Percentiles rank a stretch among this genome's conserved stretches.
Evolutionary conservation across 2,113 vertebrate genomes (phyloP).

Genomic region (Cyprinodon brontotheroides): DNA sequence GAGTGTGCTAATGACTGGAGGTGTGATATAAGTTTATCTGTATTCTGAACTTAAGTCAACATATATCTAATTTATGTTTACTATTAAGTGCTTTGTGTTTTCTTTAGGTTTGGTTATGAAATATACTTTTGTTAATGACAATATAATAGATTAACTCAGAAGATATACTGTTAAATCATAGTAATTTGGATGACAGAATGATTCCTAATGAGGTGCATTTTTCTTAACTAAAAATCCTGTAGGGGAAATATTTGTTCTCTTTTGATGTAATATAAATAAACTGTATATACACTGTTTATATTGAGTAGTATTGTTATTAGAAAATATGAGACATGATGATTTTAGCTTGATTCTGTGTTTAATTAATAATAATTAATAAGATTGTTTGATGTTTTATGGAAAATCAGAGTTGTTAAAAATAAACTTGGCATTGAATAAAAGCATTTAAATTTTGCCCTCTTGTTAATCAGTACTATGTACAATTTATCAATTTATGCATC

Average conservation of each 20-base stretch:
- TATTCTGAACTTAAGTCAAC: too few relatives aligned
- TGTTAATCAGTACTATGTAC: neutral
- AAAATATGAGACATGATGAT: conserved; percentile 72
- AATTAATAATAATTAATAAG: conserved; percentile 51
- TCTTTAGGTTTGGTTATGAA: conserved; percentile 10
- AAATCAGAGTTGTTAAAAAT: conserved; percentile 65
- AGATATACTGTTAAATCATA: conserved; percentile 54
- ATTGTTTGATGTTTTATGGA: conserved; percentile 70
- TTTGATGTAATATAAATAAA: conserved; percentile 61
- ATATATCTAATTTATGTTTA: conserved; percentile 45
- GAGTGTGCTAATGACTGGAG: too few relatives aligned
- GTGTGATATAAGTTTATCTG: too few relatives aligned
- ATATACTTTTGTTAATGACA: conserved; percentile 24
- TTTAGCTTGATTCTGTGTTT: conserved; percentile 63
- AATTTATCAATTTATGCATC: too few relatives aligned
- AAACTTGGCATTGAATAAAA: conserved; percentile 54
- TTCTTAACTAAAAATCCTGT: conserved; percentile 69
- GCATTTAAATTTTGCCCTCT: conserved; percentile 9
- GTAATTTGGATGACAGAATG: conserved; percentile 38
- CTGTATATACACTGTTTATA: conserved; percentile 42
- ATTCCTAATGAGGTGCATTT: conserved; percentile 62
- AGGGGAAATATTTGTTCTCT: conserved; percentile 50
- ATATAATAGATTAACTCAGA: conserved; percentile 63
- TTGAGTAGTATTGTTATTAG: conserved; percentile 53
- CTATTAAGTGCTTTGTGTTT: conserved; percentile 32